Percentiles rank a stretch among this genome's conserved stretches.
These are phyloP conservation scores for Scaptomyza parva DNA, from an alignment of 2,888 invertebrate genomes.

Conservation along the genomic window DNA sequence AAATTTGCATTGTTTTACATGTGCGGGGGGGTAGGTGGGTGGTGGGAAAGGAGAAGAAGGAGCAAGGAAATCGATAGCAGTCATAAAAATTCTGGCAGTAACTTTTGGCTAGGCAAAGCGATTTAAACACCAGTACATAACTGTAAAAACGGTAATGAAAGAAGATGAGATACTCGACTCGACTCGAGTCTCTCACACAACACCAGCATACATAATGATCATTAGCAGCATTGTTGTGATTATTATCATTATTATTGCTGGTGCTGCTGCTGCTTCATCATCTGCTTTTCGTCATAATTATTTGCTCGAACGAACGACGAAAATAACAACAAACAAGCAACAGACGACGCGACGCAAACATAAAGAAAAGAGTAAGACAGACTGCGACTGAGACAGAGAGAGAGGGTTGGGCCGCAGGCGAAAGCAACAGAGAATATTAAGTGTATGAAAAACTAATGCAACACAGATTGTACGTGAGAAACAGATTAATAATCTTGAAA, in stretches of 20 bases:
- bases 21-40: neutral
- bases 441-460: neutral
- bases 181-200: slow-evolving; percentile 1
- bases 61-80: slow-evolving; percentile 62
- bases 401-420: slow-evolving; percentile 4
- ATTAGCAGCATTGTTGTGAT: slow-evolving; percentile 18
- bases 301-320: slow-evolving; percentile 32
- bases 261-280: too few species aligned
- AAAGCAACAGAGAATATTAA: slow-evolving; percentile 8
- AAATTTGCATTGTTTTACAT: slow-evolving; percentile 41
- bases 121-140: slow-evolving; percentile 51
- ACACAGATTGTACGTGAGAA: neutral
- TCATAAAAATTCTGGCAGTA: slow-evolving; percentile 56
- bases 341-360: slow-evolving; percentile 20
- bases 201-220: slow-evolving; percentile 31
- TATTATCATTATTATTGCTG: slow-evolving; percentile 41
- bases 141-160: slow-evolving; percentile 62
- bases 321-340: slow-evolving; percentile 43
- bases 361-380: too few species aligned
- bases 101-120: slow-evolving; percentile 25
- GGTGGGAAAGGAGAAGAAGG: neutral
- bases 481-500: neutral
- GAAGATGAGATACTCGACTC: slow-evolving; percentile 43
- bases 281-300: slow-evolving; percentile 50
- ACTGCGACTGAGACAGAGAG: neutral